phyloP scores from a whole-genome alignment of 1,140 invertebrate genomes.

The Cydia fagiglandana region DNA sequence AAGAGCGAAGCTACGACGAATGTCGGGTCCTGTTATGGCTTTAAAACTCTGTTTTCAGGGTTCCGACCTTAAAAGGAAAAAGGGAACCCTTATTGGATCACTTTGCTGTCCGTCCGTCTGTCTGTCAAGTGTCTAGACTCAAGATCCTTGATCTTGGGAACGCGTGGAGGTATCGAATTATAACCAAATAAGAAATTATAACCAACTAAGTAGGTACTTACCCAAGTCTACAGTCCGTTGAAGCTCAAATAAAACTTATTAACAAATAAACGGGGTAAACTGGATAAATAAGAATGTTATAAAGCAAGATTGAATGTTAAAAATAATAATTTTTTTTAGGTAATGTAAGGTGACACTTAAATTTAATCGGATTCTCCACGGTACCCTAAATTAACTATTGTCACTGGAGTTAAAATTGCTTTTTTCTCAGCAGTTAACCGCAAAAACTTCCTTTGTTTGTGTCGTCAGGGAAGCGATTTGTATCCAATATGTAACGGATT shows the following conservation, averaged over 20 bases:
- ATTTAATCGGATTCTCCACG: neutral
- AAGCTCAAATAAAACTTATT: too few species aligned
- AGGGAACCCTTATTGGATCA: too few species aligned
- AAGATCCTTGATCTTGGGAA: too few species aligned
- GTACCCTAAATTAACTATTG: conserved; percentile 5
- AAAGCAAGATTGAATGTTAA: neutral
- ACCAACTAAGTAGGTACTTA: too few species aligned
- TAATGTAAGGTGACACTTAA: neutral
- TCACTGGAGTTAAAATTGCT: neutral
- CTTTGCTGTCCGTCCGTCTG: too few species aligned
- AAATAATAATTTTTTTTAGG: neutral
- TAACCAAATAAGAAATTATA: too few species aligned
- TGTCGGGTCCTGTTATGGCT: neutral
- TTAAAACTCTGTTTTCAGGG: neutral
- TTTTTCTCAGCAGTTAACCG: neutral
- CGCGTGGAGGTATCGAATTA: too few species aligned
- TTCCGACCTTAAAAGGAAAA: too few species aligned
- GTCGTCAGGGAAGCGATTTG: conserved; percentile 12
- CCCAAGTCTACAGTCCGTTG: too few species aligned
- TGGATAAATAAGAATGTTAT: too few species aligned
- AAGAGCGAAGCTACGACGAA: neutral
- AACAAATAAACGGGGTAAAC: too few species aligned
- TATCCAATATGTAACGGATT: conserved; percentile 7
- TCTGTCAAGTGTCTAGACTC: too few species aligned
- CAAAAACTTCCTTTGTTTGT: conserved; percentile 23